phyloP scores from a whole-genome alignment of 2,797 vertebrate genomes.

The Gadopsis marmoratus region DNA sequence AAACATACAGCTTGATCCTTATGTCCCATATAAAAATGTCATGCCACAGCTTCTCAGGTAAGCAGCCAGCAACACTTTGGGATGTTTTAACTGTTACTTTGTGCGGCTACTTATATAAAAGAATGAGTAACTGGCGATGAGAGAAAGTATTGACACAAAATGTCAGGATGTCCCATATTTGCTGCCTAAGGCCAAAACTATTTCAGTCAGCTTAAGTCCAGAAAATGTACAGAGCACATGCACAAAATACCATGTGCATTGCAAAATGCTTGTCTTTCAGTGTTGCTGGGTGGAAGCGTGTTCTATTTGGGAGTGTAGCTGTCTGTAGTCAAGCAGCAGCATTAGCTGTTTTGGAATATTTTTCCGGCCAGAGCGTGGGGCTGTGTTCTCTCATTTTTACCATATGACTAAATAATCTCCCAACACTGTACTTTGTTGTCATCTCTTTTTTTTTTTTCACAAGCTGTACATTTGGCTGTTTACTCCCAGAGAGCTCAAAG shows the following conservation, averaged over 20 bases:
- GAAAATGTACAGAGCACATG: conserved; percentile 30
- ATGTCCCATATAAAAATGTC: conserved; percentile 17
- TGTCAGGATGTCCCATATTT: too few species aligned
- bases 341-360: conserved; percentile 55
- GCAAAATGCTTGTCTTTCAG: conserved; percentile 37
- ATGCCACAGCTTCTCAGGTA: conserved; percentile 46
- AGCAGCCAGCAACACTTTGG: conserved; percentile 32
- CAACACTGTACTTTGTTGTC: conserved; percentile 29
- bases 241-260: conserved; percentile 23
- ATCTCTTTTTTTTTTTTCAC: conserved; percentile 7
- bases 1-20: too few species aligned
- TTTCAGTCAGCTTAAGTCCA: conserved; percentile 10
- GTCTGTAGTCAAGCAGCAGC: conserved; percentile 67
- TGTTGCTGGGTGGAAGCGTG: conserved; percentile 66
- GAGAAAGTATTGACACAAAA: background rate
- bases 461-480: conserved; percentile 60
- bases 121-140: background rate
- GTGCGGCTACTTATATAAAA: background rate
- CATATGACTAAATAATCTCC: conserved; percentile 32
- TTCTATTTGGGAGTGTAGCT: conserved; percentile 54
- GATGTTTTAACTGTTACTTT: conserved; percentile 34
- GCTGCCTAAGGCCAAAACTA: conserved; percentile 12
- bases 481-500: conserved; percentile 49
- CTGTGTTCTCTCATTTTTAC: conserved; percentile 32
- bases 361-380: conserved; percentile 17